phyloP scores from a whole-genome alignment of 1,140 invertebrate genomes.

The Schlechtendalia chinensis region DNA sequence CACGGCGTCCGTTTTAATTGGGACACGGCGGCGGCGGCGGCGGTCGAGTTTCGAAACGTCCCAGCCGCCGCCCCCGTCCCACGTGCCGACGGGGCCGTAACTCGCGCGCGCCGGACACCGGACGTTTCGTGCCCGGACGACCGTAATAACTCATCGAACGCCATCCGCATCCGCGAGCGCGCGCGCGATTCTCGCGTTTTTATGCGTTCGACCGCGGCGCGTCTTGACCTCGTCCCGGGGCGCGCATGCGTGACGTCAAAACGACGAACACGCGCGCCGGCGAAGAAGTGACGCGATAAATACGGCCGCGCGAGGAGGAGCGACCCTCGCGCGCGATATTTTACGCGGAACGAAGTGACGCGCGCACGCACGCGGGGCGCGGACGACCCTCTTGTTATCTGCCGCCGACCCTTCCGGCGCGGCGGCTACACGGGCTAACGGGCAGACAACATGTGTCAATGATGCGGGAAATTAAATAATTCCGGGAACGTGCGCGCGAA shows the following conservation, averaged over 20 bases:
- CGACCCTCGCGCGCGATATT: conserved; percentile 34
- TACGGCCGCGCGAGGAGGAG: conserved; percentile 18
- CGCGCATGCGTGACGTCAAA: background rate
- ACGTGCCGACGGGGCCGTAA: no score
- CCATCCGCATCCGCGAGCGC: conserved; percentile 29
- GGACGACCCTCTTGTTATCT: no score
- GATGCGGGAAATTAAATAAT: conserved; percentile 50
- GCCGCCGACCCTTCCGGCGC: background rate
- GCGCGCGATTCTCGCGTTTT: no score
- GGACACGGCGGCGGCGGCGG: background rate
- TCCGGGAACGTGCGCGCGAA: conserved; percentile 34
- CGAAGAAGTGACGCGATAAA: conserved; percentile 47
- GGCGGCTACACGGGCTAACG: background rate
- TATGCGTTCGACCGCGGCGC: background rate
- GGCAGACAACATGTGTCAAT: conserved; percentile 49
- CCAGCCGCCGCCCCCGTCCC: no score
- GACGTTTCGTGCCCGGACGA: conserved; percentile 15
- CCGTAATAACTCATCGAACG: conserved; percentile 42
- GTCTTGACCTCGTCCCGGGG: background rate
- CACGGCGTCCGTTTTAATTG: background rate
- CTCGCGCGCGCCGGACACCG: no score
- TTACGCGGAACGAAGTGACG: no score
- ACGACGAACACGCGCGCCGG: conserved; percentile 43
- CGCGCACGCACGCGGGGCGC: background rate
- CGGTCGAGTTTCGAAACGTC: conserved; percentile 10